phyloP scores from a whole-genome alignment of 23 tunicate genomes.

The Halocynthia roretzi region DNA sequence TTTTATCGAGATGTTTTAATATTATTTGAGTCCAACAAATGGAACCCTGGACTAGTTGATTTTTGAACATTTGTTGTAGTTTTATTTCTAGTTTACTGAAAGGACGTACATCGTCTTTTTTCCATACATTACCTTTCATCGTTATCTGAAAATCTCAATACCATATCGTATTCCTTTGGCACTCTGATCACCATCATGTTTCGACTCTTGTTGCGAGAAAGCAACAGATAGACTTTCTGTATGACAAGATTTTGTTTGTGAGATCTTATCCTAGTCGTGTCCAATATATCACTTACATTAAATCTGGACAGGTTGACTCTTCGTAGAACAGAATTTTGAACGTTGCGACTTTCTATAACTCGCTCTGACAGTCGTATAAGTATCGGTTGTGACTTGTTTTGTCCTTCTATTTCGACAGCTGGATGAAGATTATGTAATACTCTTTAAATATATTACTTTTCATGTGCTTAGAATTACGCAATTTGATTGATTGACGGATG shows the following conservation, averaged over 20 bases:
- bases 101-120: no score
- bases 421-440: background rate
- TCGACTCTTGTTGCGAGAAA: slow-evolving; percentile 52
- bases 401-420: slow-evolving; percentile 82
- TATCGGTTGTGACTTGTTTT: slow-evolving; percentile 41
- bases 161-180: slow-evolving; percentile 92
- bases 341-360: slow-evolving; percentile 27
- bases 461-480: no score
- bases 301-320: slow-evolving; percentile 32
- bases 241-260: background rate
- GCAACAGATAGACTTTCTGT: slow-evolving; percentile 63
- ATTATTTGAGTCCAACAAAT: no score
- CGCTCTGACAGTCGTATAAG: slow-evolving; percentile 33
- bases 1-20: no score
- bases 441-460: no score
- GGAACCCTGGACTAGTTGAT: no score
- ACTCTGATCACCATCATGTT: slow-evolving; percentile 70
- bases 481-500: no score
- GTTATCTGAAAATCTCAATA: slow-evolving; percentile 30
- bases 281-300: slow-evolving; percentile 24
- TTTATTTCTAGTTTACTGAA: no score
- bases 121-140: slow-evolving; percentile 50
- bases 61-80: no score
- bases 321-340: slow-evolving; percentile 25
- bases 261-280: background rate